Percentiles rank a stretch among this genome's conserved stretches.
Evolutionary conservation across 2,888 invertebrate species (phyloP).

Genomic region (Petrolisthes cinctipes): DNA sequence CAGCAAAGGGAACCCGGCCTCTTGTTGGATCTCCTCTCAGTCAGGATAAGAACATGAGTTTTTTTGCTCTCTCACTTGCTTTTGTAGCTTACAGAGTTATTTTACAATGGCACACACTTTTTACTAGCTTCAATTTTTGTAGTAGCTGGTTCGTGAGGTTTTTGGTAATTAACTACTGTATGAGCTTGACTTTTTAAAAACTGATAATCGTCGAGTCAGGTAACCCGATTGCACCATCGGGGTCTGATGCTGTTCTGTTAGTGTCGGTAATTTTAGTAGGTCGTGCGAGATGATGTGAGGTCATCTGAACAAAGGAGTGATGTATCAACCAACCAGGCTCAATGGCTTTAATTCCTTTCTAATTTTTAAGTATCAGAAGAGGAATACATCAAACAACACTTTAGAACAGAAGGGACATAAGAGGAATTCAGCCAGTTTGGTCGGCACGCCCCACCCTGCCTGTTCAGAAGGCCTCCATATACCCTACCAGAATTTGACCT

Average conservation of each 20-base stretch:
- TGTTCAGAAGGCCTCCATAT: background rate
- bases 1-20: background rate
- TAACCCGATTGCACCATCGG: background rate
- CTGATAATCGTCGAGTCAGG: conserved; percentile 32
- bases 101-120: conserved; percentile 36
- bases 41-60: background rate
- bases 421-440: too few species aligned
- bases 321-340: too few species aligned
- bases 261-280: background rate
- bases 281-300: background rate
- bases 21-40: background rate
- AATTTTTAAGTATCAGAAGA: too few species aligned
- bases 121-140: conserved; percentile 42
- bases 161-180: background rate
- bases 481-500: background rate
- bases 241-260: background rate
- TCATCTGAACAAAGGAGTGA: too few species aligned
- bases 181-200: conserved; percentile 8
- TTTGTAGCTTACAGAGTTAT: conserved; percentile 29
- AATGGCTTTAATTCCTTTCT: too few species aligned
- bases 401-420: too few species aligned
- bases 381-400: too few species aligned
- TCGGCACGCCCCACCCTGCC: too few species aligned
- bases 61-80: conserved; percentile 32
- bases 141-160: conserved; percentile 13